Percentiles rank a stretch among this genome's conserved stretches.
These are phyloP conservation scores for Danio kyathit DNA, from an alignment of 2,797 vertebrate genomes.

Conservation along the genomic window DNA sequence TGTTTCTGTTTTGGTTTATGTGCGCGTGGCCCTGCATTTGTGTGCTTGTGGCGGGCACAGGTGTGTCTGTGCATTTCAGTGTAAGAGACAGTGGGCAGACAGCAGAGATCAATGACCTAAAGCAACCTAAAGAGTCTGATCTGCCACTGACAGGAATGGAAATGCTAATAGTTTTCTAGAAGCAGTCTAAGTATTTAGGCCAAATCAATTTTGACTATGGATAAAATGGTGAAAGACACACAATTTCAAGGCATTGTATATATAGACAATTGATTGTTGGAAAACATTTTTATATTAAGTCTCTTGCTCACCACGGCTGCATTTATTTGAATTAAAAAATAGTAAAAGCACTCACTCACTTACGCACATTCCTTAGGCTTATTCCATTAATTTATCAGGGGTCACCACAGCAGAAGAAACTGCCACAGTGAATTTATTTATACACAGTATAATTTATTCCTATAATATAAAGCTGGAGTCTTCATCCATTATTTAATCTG, in stretches of 20 bases:
- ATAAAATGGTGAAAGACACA: not conserved
- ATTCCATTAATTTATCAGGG: too few species aligned
- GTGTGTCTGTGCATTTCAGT: constrained; percentile 3
- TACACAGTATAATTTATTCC: too few species aligned
- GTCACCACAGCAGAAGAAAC: too few species aligned
- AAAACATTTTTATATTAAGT: not conserved
- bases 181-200: not conserved
- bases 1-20: not conserved
- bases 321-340: too few species aligned
- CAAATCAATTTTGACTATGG: not conserved
- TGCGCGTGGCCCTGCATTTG: not conserved
- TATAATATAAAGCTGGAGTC: too few species aligned
- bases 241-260: not conserved
- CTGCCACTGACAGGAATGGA: not conserved
- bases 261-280: not conserved
- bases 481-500: too few species aligned
- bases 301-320: too few species aligned
- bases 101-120: not conserved
- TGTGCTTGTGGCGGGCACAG: constrained; percentile 7
- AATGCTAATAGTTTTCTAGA: not conserved
- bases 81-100: not conserved
- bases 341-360: too few species aligned
- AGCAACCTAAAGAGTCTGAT: not conserved
- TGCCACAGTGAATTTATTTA: too few species aligned
- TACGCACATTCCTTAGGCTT: too few species aligned